Evolutionary conservation across 1,140 invertebrate species (phyloP).

Genomic region (Wasmannia auropunctata): DNA sequence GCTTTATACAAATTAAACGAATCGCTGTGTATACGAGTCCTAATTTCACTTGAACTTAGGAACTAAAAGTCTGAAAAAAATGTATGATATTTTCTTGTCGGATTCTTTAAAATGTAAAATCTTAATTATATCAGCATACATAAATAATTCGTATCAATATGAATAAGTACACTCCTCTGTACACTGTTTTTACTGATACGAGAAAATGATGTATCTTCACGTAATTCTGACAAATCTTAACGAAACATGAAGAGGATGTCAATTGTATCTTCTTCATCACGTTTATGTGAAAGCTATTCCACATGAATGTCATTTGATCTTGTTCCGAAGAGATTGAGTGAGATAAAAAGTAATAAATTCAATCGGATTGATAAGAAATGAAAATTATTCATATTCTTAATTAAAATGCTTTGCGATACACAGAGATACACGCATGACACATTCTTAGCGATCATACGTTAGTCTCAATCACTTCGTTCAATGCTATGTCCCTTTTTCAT

Average conservation of each 20-base stretch:
- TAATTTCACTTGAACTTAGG: constrained; percentile 39
- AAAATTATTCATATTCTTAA: constrained; percentile 38
- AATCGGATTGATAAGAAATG: constrained; percentile 37
- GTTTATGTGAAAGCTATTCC: not conserved
- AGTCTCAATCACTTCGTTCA: constrained; percentile 82
- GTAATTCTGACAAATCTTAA: not conserved
- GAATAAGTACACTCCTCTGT: constrained; percentile 18
- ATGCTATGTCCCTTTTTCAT: constrained; percentile 87
- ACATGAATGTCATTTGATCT: not conserved
- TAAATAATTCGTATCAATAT: constrained; percentile 37
- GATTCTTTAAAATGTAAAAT: constrained; percentile 55
- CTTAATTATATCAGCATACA: constrained; percentile 41
- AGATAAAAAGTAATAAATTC: constrained; percentile 17
- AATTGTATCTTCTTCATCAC: not conserved
- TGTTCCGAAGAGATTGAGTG: constrained; percentile 44
- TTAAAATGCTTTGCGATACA: constrained; percentile 62
- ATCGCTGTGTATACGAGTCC: constrained; percentile 24
- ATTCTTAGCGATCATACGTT: constrained; percentile 48
- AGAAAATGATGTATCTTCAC: constrained; percentile 17
- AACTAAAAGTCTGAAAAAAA: constrained; percentile 29
- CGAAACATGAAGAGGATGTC: not conserved
- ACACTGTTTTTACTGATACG: constrained; percentile 2
- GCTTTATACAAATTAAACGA: constrained; percentile 68
- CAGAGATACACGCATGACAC: constrained; percentile 63
- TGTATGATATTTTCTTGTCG: not conserved